Evolutionary conservation across 2,797 vertebrate genomes (phyloP).

Genomic region (Naso thynnoides): DNA sequence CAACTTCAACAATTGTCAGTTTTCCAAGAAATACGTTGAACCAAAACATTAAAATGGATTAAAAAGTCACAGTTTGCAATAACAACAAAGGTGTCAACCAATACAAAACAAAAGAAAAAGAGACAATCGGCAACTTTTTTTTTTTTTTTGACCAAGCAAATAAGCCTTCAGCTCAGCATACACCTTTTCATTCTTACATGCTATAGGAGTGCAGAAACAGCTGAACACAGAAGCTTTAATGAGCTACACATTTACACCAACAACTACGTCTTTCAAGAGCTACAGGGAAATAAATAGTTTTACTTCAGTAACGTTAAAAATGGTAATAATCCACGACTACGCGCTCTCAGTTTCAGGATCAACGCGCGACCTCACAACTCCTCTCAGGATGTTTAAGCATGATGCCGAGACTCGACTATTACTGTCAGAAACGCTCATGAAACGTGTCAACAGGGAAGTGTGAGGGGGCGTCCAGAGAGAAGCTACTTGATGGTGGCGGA

Average conservation of each 20-base stretch:
- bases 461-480: constrained; percentile 34
- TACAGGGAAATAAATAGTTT: constrained; percentile 62
- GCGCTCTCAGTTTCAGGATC: constrained; percentile 21
- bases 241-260: constrained; percentile 55
- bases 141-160: constrained; percentile 50
- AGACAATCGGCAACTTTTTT: constrained; percentile 49
- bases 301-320: constrained; percentile 32
- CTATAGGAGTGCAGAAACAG: constrained; percentile 37
- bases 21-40: constrained; percentile 11
- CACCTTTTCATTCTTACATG: constrained; percentile 57
- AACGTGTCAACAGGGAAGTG: constrained; percentile 11
- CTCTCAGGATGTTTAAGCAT: not conserved
- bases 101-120: constrained; percentile 25
- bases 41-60: constrained; percentile 27
- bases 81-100: constrained; percentile 17
- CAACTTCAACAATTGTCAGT: not conserved
- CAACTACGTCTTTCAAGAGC: constrained; percentile 50
- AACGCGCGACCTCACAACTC: constrained; percentile 9
- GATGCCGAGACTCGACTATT: constrained; percentile 45
- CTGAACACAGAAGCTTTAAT: constrained; percentile 36
- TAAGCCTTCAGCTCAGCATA: constrained; percentile 38
- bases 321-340: constrained; percentile 6
- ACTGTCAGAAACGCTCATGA: constrained; percentile 53
- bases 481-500: constrained; percentile 34
- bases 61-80: not conserved